Base-by-base conservation (phyloP, 2,888 invertebrate genomes). In the Spialia ferax region DNA sequence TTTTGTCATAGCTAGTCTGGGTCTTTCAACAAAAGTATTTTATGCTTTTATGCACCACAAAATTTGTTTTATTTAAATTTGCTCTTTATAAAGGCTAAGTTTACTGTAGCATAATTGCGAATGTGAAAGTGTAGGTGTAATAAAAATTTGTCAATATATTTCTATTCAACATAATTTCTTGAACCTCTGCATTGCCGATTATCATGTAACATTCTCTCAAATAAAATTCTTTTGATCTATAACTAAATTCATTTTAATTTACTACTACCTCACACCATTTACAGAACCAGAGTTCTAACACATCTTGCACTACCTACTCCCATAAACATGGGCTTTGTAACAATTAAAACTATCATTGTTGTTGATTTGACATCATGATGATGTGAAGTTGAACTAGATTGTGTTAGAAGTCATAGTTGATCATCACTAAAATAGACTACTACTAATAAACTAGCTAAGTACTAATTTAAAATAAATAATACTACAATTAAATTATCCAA, bases 141-240 rank as follows among this genome's bases (percentile, higher is more conserved):
- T 87, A 83, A 90, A 88, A 79, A 87, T 84, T 88, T 87, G 84
- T 89, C 88, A 87, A 85, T 90, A 90, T 88, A 89, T 88, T 91
- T 89, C 85, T 91, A 91, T 88, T 88, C 80, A 85, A 88, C 82
- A 91, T 91, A 84, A 88, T 92, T 92, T 90, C 87, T 92, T 85
- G 83, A 86, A 87, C 87, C 89, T 93, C 88, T 93, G 92, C 93
- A 93, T 93, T 93, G 93, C 93, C 92, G 93, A 92, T 91, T 90
- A 89, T 90, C 87, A 90, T 92, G 92, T 92, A 93, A 93, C 87
- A 90, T 89, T 92, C 90, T 93, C 88, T 91, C 90, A 92, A 93
- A 92, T 93, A 94, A 94, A 94, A 92, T 94, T 94, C 93, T 94
- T 94, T 94, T 94, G 93, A 93, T 94, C 94, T 93, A 88, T 75